Evolutionary conservation across 2,797 vertebrate genomes (phyloP), one percentile per base, ranked within the genome.

Genomic region (Sebastes trivittatus): DNA sequence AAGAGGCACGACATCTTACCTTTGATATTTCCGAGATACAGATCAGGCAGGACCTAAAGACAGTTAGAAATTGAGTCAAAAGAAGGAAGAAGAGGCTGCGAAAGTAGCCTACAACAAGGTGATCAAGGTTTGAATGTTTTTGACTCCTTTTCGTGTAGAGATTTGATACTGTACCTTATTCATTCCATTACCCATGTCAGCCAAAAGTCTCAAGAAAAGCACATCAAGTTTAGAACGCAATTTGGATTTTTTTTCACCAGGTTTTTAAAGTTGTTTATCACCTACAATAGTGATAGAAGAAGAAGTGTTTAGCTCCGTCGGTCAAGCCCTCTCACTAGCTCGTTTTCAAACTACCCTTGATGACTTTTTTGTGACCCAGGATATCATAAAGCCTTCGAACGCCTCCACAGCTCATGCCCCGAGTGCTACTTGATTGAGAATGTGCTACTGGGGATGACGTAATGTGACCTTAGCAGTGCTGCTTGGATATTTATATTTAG

Each of bases 21-120:
- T 97, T 96, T 98, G 85, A 97, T 94, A 93, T 97, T 98, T 88
- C 97, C 97, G 60, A 98, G 95, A 90, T 97, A 98, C 62, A 97
- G 95, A 89, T 96, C 94, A 38, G 97, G 96, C 82, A 98, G 95
- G 87, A 98, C 95, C 97, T 98, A 86, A 64, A 77, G 29, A 73
- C 25, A 70, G 27, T n/a, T 25, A 2, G 13, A 81, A 25, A 73
- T 0, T 0, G 1, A 30, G 29, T 29, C 30, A 75, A 38, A 62
- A 11, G 38, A 16, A 27, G 29, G 16, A 32, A 3, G 5, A 8
- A 30, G 18, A 58, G 42, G 20, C 8, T 25, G 73, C 14, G 1
- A 61, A 64, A 42, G 14, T 27, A 49, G 18, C 46, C 46, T 52
- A 4, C 27, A 60, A 29, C 6, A 3, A 65, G 9, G 60, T 54